Evolutionary conservation across 2,888 invertebrate genomes (phyloP), one percentile per base, ranked within the genome.

Genomic region (Diadegma fenestrale): DNA sequence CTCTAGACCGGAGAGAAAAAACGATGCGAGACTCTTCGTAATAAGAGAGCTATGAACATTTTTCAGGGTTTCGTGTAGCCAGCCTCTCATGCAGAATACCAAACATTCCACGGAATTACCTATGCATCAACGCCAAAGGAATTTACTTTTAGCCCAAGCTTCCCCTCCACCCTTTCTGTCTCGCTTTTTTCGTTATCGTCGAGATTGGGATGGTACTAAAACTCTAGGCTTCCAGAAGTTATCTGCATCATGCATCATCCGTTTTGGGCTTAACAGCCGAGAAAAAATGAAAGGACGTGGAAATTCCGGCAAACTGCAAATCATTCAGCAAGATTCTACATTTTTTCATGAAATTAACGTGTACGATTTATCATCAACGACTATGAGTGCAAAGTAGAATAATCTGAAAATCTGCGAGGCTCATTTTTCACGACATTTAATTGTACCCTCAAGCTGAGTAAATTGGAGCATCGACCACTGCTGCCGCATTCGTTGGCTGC

Each of bases 31-130:
- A 76, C 73, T 85, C 75, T 75, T 58, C 84, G 78, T 84, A 80
- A 80, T 86, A 86, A 83, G 83, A 68, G 82, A 76, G 79, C 75
- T 51, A 85, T 79, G 82, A 86, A 80, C 81, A 86, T 86, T 86
- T 86, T 86, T 86, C 86, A 81, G 75, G 64, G 30, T 45, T 78
- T 73, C 82, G 61, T 43, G 69, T 72, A 61, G 75, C 71, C 43
- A 51, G 48, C 26, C 19, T 73, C 68, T 71, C 82, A 48, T 71
- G 72, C 79, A 68, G 82, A 86, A 85, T 85, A 78, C 84, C 86
- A 76, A 84, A 80, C 87, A 88, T 89, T 87, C 88, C 87, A 69
- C 80, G 69, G 87, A 89, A 88, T 89, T 87, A 88, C 85, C 82
- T 79, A 85, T 85, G 82, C 85, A 82, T 85, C 85, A 85, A 85